Evolutionary conservation across 2,113 vertebrate genomes (phyloP).

Genomic region (Acrocephalus arundinaceus): DNA sequence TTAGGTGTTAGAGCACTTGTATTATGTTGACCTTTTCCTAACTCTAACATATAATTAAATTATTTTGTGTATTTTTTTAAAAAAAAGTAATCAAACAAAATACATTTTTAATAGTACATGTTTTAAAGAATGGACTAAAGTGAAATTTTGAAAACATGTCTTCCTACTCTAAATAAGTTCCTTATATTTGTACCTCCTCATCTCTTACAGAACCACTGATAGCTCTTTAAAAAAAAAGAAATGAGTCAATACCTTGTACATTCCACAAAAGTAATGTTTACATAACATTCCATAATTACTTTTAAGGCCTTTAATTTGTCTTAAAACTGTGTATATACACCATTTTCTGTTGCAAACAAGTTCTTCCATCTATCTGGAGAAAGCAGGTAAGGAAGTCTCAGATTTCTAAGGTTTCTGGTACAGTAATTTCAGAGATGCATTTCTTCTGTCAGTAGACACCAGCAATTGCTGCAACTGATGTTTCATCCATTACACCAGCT

Average conservation of each 20-base stretch:
- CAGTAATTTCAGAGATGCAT: slow-evolving; percentile 32
- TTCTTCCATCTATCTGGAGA: background rate
- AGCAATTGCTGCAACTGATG: slow-evolving; percentile 22
- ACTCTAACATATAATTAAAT: background rate
- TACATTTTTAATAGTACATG: background rate
- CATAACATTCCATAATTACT: background rate
- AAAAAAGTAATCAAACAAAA: background rate
- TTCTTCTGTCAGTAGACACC: slow-evolving; percentile 9
- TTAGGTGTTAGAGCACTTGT: background rate
- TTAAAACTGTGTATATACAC: accelerated
- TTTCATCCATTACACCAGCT: slow-evolving; percentile 47
- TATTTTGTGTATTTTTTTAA: background rate
- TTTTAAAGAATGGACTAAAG: background rate
- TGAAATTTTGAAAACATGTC: background rate
- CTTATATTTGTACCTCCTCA: background rate
- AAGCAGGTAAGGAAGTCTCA: background rate
- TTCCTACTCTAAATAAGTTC: background rate
- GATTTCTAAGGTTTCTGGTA: background rate
- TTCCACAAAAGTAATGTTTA: background rate
- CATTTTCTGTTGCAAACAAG: background rate
- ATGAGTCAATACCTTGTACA: background rate
- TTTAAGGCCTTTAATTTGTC: background rate
- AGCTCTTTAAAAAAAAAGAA: background rate
- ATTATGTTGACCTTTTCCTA: background rate
- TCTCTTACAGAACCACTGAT: background rate